A percentile compares a stretch with the other conserved stretches of the same genome.
These are phyloP conservation scores for Labrus mixtus DNA, from an alignment of 2,113 vertebrate genomes.

Conservation along the genomic window DNA sequence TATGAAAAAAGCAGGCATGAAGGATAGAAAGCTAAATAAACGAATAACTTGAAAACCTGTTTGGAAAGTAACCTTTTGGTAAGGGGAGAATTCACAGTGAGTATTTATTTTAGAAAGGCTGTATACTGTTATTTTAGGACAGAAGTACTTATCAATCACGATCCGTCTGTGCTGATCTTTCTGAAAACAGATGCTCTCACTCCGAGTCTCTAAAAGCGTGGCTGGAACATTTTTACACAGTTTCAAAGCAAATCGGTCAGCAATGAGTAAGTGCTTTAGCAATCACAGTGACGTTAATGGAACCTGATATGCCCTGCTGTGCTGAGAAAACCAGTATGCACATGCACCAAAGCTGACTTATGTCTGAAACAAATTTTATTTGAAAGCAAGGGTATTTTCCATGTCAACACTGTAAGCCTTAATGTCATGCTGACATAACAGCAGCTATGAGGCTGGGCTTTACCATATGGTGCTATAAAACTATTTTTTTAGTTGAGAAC, in stretches of 20 bases:
- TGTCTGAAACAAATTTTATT: constrained; percentile 54
- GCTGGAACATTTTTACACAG: constrained; percentile 35
- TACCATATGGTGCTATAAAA: not conserved
- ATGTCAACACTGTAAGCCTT: constrained; percentile 35
- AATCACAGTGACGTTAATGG: constrained; percentile 64
- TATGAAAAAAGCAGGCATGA: too few relatives aligned
- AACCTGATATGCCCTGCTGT: constrained; percentile 25
- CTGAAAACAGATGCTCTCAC: constrained; percentile 27
- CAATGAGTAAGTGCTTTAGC: constrained; percentile 43
- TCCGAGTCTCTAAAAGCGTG: constrained; percentile 33
- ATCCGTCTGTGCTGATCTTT: constrained; percentile 1
- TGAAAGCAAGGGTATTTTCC: constrained; percentile 52
- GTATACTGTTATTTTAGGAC: not conserved
- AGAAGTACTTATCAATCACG: constrained; percentile 22
- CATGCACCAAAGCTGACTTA: constrained; percentile 40
- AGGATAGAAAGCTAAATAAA: too few relatives aligned
- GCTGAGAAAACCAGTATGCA: constrained; percentile 28
- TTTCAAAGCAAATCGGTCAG: constrained; percentile 31
- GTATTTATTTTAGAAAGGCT: not conserved
- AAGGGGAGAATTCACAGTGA: not conserved
- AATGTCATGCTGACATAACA: constrained; percentile 38
- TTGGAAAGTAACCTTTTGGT: too few relatives aligned
- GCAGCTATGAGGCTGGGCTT: constrained; percentile 11
- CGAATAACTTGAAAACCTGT: too few relatives aligned
- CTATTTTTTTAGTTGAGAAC: constrained; percentile 1